Percentiles rank a stretch among this genome's conserved stretches.
phyloP scores from a whole-genome alignment of 2,797 vertebrate species.

The Sebastes cheni region DNA sequence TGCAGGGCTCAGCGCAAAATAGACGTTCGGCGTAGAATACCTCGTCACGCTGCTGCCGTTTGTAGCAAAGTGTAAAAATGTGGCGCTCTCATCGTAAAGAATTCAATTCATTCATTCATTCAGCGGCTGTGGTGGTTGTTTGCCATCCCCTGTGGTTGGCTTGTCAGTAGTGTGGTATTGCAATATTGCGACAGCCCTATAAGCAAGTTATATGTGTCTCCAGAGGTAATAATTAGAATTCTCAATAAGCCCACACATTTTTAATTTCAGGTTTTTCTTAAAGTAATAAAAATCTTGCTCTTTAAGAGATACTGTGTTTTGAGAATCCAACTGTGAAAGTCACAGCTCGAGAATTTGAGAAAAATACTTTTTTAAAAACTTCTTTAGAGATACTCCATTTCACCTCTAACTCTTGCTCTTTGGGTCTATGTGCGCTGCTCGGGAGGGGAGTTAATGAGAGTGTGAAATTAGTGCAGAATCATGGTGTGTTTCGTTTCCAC shows the following conservation, averaged over 20 bases:
- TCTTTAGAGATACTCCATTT: constrained; percentile 18
- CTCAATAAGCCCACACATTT: background rate
- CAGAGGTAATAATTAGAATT: background rate
- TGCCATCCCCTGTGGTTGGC: too few relatives aligned
- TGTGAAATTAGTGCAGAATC: constrained; percentile 66
- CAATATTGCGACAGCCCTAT: too few relatives aligned
- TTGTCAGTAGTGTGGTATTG: too few relatives aligned
- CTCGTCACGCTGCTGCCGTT: too few relatives aligned
- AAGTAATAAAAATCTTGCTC: background rate
- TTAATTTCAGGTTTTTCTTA: background rate
- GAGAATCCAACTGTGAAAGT: background rate
- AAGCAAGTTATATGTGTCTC: background rate
- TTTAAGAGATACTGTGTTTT: background rate
- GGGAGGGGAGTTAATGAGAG: constrained; percentile 57
- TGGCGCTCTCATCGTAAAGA: too few relatives aligned
- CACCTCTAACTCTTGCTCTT: constrained; percentile 34
- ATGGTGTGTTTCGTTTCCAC: constrained; percentile 49
- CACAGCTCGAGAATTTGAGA: constrained; percentile 1
- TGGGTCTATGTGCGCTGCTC: constrained; percentile 30
- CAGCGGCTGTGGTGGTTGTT: accelerated
- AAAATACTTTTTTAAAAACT: background rate
- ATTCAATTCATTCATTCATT: too few relatives aligned
- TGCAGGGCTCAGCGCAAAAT: too few relatives aligned
- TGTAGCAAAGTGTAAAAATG: too few relatives aligned
- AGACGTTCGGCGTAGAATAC: too few relatives aligned